Percentiles rank a stretch among this genome's conserved stretches.
These are phyloP conservation scores for Pagetopsis macropterus DNA, from an alignment of 2,797 vertebrate genomes.

Conservation along the genomic window DNA sequence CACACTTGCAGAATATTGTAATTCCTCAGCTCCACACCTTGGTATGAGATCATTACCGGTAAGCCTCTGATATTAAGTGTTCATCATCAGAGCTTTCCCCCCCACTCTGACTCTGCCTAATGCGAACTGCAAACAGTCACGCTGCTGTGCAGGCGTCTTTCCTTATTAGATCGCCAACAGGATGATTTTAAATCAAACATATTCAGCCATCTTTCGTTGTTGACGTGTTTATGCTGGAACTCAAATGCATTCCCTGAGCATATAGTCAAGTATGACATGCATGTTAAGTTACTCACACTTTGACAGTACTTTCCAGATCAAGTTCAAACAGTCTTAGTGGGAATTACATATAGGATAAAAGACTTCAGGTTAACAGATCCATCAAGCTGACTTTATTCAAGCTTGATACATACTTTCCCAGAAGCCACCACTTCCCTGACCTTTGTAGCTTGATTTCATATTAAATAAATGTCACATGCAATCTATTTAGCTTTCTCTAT, in stretches of 20 bases:
- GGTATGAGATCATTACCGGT: slow-evolving; percentile 40
- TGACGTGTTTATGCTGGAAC: neutral
- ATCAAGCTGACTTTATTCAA: too few relatives aligned
- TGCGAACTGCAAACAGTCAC: slow-evolving; percentile 33
- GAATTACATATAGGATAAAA: neutral
- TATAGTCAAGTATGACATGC: neutral
- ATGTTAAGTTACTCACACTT: neutral
- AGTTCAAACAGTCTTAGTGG: neutral
- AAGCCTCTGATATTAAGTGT: slow-evolving; percentile 34
- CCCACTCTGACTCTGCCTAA: slow-evolving; percentile 35
- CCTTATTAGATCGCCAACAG: slow-evolving; percentile 8
- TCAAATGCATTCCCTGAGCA: neutral
- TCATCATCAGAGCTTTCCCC: slow-evolving; percentile 23
- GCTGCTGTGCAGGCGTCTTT: neutral
- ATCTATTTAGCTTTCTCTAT: neutral
- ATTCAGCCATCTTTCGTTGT: neutral
- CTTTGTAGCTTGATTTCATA: slow-evolving; percentile 6
- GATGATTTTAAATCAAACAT: slow-evolving; percentile 7
- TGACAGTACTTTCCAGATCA: neutral
- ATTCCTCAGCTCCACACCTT: slow-evolving; percentile 31
- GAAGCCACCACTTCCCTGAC: neutral
- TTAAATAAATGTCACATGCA: neutral
- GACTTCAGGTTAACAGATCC: slow-evolving; percentile 9
- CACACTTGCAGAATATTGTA: slow-evolving; percentile 31
- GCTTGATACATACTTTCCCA: too few relatives aligned